Percentiles rank a stretch among this genome's conserved stretches.
Evolutionary conservation across 2,113 vertebrate species (phyloP).

Genomic region (Heloderma charlesbogerti): DNA sequence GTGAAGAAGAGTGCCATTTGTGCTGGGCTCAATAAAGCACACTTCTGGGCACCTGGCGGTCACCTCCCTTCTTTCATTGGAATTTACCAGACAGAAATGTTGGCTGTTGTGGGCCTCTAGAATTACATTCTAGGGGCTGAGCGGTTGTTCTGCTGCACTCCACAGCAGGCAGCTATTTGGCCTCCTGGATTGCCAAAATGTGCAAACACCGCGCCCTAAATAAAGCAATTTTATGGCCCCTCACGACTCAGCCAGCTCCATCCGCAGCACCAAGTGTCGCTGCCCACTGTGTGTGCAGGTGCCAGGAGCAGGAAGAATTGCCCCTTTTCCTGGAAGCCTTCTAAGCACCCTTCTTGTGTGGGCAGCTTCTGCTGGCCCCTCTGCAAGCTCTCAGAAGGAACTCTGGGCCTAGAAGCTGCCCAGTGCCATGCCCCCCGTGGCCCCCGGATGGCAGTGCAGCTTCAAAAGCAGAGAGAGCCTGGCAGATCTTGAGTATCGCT

Average conservation of each 20-base stretch:
- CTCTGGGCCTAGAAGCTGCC: neutral
- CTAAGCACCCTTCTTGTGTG: neutral
- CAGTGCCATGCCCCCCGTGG: neutral
- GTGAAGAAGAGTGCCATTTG: neutral
- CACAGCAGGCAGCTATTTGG: neutral
- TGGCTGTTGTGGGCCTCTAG: too few relatives aligned
- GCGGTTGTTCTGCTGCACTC: neutral
- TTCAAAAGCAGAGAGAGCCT: neutral
- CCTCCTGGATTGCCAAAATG: too few relatives aligned
- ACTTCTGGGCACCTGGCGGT: neutral
- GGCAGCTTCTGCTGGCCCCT: neutral
- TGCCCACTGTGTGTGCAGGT: neutral
- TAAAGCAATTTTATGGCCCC: neutral
- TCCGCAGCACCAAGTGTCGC: neutral
- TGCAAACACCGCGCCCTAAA: neutral
- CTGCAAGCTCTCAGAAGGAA: neutral
- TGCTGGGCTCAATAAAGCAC: neutral
- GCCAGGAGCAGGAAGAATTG: neutral
- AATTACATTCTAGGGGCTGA: neutral
- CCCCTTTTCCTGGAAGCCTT: neutral
- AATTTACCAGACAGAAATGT: neutral
- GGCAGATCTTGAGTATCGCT: neutral
- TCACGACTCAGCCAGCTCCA: neutral
- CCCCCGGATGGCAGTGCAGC: neutral
- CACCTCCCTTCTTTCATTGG: neutral